Conservation (phyloP, 1,140 invertebrate genomes). For the Gerris buenoi region DNA sequence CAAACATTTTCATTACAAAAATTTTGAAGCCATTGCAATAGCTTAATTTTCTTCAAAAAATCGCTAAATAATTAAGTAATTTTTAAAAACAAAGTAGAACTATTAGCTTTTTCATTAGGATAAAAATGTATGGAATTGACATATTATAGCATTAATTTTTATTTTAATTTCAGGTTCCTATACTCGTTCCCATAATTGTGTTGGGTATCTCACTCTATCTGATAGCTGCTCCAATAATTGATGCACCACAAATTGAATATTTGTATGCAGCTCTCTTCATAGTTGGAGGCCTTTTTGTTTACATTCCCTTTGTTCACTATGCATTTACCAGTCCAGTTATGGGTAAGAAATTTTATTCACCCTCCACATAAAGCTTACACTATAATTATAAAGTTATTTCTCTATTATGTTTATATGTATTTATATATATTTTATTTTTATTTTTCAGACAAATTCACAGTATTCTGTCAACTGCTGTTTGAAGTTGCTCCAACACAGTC, state of each 20-base stretch:
- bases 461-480: conserved; percentile 75
- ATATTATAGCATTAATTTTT: no score
- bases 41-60: no score
- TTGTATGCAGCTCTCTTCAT: conserved; percentile 82
- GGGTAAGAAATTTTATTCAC: conserved; percentile 40
- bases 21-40: no score
- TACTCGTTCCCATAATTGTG: conserved; percentile 77
- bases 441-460: conserved; percentile 67
- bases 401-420: not conserved
- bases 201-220: conserved; percentile 77
- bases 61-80: no score
- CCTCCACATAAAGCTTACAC: not conserved
- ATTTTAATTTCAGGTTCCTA: conserved; percentile 51
- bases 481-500: conserved; percentile 79
- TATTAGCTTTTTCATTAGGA: no score
- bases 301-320: conserved; percentile 83
- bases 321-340: conserved; percentile 64
- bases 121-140: no score
- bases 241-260: conserved; percentile 79
- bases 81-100: no score
- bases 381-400: not conserved
- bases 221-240: conserved; percentile 81
- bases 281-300: conserved; percentile 71
- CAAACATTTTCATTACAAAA: no score
- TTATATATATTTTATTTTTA: conserved; percentile 14